Base-by-base conservation (phyloP, 2,797 vertebrate species). In the Loris lydekkerianus region DNA sequence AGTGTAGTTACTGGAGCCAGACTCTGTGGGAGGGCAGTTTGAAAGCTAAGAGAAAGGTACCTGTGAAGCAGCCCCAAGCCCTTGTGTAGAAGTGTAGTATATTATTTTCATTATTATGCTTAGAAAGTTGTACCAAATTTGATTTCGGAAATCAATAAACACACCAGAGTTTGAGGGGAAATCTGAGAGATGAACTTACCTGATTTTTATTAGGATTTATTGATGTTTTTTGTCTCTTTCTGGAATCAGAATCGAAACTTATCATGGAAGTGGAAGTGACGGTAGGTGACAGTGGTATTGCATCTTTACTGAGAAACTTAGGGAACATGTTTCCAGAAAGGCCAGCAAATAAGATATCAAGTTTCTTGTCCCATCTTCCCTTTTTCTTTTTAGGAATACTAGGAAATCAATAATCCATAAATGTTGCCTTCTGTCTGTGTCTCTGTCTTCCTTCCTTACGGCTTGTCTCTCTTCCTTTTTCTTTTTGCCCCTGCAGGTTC, bases 401-500 rank as follows among this genome's bases (percentile, higher is more conserved):
- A 75, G n/a, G 75, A 96, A 77, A 78, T 75, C 29, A 88, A n/a
- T 3, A 21, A 5, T 23, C 14, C n/a, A 27, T 73, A 60, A 49
- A 27, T 9, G 31, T 49, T 86, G 3, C 69, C 53, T 46, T 89
- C 76, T 56, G 31, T 89, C 31, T 69, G 65, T 69, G 65, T 69
- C 17, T 93, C 13, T 34, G 21, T 37, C 37, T 87, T 87, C 49
- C 67, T 76, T 82, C 77, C 63, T 72, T 2, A 89, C 73, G 21
- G 40, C 37, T 53, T 58, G 25, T 65, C 49, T 72, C 23, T 89
- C 2, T 43, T 11, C 5, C 18, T 73, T 60, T 77, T 87, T 40
- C 1, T 2, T 84, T 6, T 81, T 0, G 40, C 8, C 88, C 27
- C 70, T 53, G 5, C 90, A 99, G 99, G 98, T 93, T 75, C 98